A percentile compares a stretch with the other conserved stretches of the same genome.
phyloP scores from a whole-genome alignment of 2,888 invertebrate genomes.

The Mantis religiosa region DNA sequence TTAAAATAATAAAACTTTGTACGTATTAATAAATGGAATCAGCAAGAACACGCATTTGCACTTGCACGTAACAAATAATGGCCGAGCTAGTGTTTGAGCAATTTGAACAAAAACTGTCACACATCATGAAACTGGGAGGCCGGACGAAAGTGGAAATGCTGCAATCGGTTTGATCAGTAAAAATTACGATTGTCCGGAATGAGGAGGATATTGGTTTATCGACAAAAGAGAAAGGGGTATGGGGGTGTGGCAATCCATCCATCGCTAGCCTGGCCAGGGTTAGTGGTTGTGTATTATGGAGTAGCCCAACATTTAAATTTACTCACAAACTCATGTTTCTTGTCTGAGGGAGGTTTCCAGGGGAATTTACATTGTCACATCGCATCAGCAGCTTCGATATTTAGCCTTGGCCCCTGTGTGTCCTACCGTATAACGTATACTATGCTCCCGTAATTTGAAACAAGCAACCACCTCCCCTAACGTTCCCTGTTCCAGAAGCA shows the following conservation, averaged over 20 bases:
- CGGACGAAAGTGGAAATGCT: neutral
- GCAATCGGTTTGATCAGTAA: neutral
- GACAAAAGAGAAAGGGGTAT: neutral
- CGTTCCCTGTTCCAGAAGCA: neutral
- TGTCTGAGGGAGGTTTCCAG: neutral
- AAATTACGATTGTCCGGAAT: neutral
- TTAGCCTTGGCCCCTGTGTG: constrained; percentile 3
- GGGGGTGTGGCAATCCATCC: neutral
- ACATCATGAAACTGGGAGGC: neutral
- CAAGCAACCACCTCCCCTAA: neutral
- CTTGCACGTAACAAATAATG: neutral
- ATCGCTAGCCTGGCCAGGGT: neutral
- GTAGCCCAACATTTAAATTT: constrained; percentile 9
- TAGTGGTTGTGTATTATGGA: neutral
- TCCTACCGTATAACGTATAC: neutral
- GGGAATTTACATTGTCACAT: constrained; percentile 9
- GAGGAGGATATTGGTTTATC: neutral
- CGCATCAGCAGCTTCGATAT: constrained; percentile 9
- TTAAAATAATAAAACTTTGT: neutral
- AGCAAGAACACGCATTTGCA: neutral
- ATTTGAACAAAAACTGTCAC: neutral
- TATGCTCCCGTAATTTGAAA: constrained; percentile 1
- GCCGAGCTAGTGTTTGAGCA: neutral
- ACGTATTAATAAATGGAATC: neutral
- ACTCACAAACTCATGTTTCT: constrained; percentile 13